Conservation (phyloP, 1,140 invertebrate genomes). For the Ericerus pela region DNA sequence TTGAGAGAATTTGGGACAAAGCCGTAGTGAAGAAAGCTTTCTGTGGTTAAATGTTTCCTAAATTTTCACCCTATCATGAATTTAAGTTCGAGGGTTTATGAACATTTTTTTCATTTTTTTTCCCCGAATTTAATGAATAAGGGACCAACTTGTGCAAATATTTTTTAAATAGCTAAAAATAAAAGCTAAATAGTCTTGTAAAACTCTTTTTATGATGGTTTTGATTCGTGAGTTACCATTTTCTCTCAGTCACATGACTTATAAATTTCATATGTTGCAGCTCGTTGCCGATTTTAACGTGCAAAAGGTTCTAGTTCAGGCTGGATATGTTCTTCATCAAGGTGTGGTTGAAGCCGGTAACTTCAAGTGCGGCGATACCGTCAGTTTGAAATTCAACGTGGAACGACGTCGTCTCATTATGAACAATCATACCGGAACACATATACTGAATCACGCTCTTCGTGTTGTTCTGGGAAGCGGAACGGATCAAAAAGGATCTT, state of each 20-base stretch:
- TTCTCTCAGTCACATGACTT: background rate
- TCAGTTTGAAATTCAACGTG: constrained; percentile 70
- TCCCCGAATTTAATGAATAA: too few species aligned
- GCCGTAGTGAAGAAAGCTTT: too few species aligned
- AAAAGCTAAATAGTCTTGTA: too few species aligned
- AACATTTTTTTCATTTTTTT: too few species aligned
- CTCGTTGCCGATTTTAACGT: constrained; percentile 38
- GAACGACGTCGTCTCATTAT: constrained; percentile 73
- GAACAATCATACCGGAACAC: constrained; percentile 99
- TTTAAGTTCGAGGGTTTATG: too few species aligned
- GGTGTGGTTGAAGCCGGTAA: constrained; percentile 68
- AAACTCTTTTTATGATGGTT: too few species aligned
- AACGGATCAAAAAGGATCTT: constrained; percentile 90
- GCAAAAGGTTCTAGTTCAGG: constrained; percentile 89
- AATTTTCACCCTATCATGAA: too few species aligned
- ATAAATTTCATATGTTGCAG: background rate
- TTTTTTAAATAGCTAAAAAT: too few species aligned
- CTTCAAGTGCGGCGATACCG: constrained; percentile 70
- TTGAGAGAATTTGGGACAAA: too few species aligned
- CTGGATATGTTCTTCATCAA: constrained; percentile 89
- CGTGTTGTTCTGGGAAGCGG: constrained; percentile 75
- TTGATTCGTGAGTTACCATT: background rate
- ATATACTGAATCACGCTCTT: constrained; percentile 89
- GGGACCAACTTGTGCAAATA: too few species aligned
- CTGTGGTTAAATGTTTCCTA: too few species aligned